phyloP scores from a whole-genome alignment of 2,113 vertebrate genomes.

The Spea bombifrons region DNA sequence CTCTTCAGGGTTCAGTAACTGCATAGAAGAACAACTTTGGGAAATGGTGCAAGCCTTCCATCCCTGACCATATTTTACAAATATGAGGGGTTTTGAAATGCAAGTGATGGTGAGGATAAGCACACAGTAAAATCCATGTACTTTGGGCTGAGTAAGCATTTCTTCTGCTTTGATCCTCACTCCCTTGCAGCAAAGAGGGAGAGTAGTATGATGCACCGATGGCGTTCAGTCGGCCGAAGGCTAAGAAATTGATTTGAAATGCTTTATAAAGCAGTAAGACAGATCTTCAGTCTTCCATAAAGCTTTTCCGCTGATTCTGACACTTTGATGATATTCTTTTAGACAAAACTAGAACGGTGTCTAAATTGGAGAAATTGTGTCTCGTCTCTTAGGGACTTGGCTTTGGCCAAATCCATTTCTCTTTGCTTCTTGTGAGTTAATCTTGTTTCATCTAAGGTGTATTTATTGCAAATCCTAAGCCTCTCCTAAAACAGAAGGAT shows the following conservation, averaged over 20 bases:
- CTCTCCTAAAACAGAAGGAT: too few species aligned
- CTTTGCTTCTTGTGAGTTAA: too few species aligned
- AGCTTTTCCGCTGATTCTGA: slow-evolving; percentile 23
- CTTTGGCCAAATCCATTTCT: background rate
- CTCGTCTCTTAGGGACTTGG: background rate
- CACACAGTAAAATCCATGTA: background rate
- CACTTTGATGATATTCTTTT: slow-evolving; percentile 35
- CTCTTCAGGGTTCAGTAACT: too few species aligned
- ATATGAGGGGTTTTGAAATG: too few species aligned
- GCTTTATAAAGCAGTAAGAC: slow-evolving; percentile 14
- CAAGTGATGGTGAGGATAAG: too few species aligned
- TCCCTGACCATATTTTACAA: too few species aligned
- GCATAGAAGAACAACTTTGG: too few species aligned
- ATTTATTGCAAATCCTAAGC: too few species aligned
- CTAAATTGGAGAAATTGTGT: slow-evolving; percentile 2
- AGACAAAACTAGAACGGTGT: slow-evolving; percentile 23
- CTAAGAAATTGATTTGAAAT: slow-evolving; percentile 16
- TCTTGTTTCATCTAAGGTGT: too few species aligned
- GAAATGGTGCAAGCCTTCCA: too few species aligned
- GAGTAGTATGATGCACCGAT: background rate
- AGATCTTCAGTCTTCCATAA: slow-evolving; percentile 22
- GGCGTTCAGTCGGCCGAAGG: background rate
- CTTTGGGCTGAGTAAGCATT: background rate
- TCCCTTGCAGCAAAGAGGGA: background rate
- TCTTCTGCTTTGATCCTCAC: slow-evolving; percentile 5